Evolutionary conservation across 1,140 invertebrate genomes (phyloP).

Genomic region (Pantala flavescens): DNA sequence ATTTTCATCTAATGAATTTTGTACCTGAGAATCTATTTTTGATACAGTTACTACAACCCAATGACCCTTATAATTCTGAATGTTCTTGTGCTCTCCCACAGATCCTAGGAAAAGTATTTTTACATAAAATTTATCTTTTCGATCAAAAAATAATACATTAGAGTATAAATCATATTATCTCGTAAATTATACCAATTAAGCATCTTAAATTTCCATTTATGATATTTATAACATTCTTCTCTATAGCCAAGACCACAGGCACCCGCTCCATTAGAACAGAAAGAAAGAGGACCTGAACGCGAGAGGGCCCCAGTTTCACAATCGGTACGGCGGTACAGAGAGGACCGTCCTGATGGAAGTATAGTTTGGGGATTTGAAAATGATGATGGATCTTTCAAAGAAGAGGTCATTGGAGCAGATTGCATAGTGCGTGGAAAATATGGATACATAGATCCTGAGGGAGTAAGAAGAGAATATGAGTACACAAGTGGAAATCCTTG

Average conservation of each 20-base stretch:
- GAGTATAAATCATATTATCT: too few species aligned
- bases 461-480: conserved; percentile 56
- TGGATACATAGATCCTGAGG: conserved; percentile 72
- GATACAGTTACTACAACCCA: too few species aligned
- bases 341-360: conserved; percentile 68
- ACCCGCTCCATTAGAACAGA: not conserved
- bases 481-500: conserved; percentile 35
- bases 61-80: too few species aligned
- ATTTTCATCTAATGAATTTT: too few species aligned
- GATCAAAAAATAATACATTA: not conserved
- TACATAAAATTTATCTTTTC: too few species aligned
- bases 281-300: not conserved
- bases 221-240: too few species aligned
- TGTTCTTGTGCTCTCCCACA: too few species aligned
- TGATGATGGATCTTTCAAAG: conserved; percentile 67
- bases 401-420: conserved; percentile 67
- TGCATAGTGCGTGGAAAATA: conserved; percentile 72
- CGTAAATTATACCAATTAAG: too few species aligned
- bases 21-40: too few species aligned
- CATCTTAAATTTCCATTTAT: too few species aligned
- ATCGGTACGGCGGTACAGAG: conserved; percentile 49
- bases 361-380: conserved; percentile 81
- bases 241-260: not conserved
- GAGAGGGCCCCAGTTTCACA: conserved; percentile 22
- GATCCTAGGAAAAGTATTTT: too few species aligned